These are phyloP conservation scores for Semaprochilodus insignis DNA, from an alignment of 2,797 vertebrate species.

Conservation along the genomic window DNA sequence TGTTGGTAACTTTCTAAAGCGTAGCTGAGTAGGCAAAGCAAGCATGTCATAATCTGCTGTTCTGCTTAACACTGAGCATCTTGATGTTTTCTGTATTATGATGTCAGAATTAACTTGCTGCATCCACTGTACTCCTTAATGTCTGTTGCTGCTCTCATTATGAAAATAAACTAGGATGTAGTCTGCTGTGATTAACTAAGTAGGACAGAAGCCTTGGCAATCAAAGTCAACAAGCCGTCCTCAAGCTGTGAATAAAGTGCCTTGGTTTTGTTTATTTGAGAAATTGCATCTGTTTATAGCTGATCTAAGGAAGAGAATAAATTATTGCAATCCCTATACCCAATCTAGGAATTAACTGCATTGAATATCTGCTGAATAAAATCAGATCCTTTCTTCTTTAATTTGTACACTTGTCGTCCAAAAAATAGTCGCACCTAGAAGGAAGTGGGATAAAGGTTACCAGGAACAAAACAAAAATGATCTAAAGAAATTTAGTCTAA, in stretches of 20 bases:
- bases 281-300: neutral
- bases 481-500: too few species aligned
- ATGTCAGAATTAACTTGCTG: slow-evolving; percentile 1
- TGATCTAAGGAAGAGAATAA: neutral
- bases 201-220: slow-evolving; percentile 44
- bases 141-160: neutral
- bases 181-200: slow-evolving; percentile 26
- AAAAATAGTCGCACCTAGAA: too few species aligned
- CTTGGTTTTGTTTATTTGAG: neutral
- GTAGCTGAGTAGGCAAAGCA: neutral
- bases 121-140: neutral
- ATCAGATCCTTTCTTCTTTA: too few species aligned
- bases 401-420: too few species aligned
- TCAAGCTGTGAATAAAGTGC: slow-evolving; percentile 25
- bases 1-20: neutral
- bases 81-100: neutral
- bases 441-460: too few species aligned
- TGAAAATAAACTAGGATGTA: slow-evolving; percentile 11
- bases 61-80: neutral
- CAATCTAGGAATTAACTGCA: too few species aligned
- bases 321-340: neutral
- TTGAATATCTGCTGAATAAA: too few species aligned
- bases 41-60: too few species aligned
- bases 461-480: too few species aligned
- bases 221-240: slow-evolving; percentile 13